Evolutionary conservation across 2,888 invertebrate species (phyloP).

Genomic region (Empis livida): DNA sequence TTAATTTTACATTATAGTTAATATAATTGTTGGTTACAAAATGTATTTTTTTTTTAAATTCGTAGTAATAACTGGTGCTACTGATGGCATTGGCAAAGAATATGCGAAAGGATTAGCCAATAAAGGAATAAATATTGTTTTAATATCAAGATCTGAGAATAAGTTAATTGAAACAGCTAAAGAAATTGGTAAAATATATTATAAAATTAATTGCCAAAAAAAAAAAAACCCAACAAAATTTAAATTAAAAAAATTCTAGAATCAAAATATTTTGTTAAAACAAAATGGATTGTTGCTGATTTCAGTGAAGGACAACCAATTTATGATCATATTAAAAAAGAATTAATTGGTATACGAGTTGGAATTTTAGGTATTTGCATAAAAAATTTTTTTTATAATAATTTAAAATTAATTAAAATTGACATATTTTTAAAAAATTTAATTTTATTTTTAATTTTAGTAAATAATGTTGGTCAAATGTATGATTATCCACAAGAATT

Average conservation of each 20-base stretch:
- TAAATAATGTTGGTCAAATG: slow-evolving; percentile 72
- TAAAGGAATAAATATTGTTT: slow-evolving; percentile 61
- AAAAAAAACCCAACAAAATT: background rate
- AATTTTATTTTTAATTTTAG: slow-evolving; percentile 42
- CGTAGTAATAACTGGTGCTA: slow-evolving; percentile 76
- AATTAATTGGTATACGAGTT: slow-evolving; percentile 53
- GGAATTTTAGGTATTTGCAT: slow-evolving; percentile 58
- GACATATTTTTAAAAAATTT: too few species aligned
- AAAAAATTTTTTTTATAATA: too few species aligned
- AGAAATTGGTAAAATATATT: slow-evolving; percentile 60
- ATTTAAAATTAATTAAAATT: too few species aligned
- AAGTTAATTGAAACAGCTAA: slow-evolving; percentile 56
- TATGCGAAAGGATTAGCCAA: slow-evolving; percentile 70
- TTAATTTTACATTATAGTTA: too few species aligned
- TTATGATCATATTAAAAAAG: slow-evolving; percentile 49
- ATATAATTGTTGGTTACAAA: too few species aligned
- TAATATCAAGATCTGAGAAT: slow-evolving; percentile 64
- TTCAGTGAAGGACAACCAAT: slow-evolving; percentile 54
- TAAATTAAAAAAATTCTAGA: slow-evolving; percentile 19
- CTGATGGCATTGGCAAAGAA: slow-evolving; percentile 84
- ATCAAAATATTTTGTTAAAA: slow-evolving; percentile 42
- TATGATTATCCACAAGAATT: slow-evolving; percentile 66
- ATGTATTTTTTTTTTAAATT: slow-evolving; percentile 5
- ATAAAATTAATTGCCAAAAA: background rate
- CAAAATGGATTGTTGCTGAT: slow-evolving; percentile 55